phyloP scores from a whole-genome alignment of 1,140 invertebrate species.

The Gryllus bimaculatus region DNA sequence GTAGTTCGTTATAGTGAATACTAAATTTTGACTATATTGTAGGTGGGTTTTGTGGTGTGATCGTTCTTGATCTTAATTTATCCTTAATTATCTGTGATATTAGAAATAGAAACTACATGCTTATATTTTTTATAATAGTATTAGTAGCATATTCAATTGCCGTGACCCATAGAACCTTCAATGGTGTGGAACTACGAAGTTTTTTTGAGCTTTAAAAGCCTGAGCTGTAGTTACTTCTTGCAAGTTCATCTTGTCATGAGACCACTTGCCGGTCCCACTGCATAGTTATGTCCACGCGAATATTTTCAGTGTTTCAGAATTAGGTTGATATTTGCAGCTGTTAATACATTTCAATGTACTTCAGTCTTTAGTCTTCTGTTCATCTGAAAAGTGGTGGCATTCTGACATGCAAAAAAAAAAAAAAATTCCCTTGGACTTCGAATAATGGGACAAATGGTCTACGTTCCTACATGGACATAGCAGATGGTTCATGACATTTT shows the following conservation, averaged over 20 bases:
- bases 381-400: not conserved
- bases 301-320: not conserved
- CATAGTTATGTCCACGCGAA: too few species aligned
- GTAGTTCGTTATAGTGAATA: constrained; percentile 9
- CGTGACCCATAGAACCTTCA: not conserved
- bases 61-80: not conserved
- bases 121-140: too few species aligned
- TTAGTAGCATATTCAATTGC: not conserved
- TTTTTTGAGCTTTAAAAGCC: not conserved
- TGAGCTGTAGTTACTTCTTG: not conserved
- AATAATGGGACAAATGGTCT: not conserved
- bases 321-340: not conserved
- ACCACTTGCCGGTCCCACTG: not conserved
- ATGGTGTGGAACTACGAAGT: not conserved
- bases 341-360: not conserved
- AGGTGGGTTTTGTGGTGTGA: not conserved
- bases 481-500: constrained; percentile 1
- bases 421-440: not conserved
- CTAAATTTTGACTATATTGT: not conserved
- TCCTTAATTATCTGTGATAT: not conserved
- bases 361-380: too few species aligned
- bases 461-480: not conserved
- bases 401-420: not conserved
- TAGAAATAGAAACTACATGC: not conserved
- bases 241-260: not conserved